phyloP scores from a whole-genome alignment of 2,888 invertebrate species.

The Cryptophagus acutangulus region DNA sequence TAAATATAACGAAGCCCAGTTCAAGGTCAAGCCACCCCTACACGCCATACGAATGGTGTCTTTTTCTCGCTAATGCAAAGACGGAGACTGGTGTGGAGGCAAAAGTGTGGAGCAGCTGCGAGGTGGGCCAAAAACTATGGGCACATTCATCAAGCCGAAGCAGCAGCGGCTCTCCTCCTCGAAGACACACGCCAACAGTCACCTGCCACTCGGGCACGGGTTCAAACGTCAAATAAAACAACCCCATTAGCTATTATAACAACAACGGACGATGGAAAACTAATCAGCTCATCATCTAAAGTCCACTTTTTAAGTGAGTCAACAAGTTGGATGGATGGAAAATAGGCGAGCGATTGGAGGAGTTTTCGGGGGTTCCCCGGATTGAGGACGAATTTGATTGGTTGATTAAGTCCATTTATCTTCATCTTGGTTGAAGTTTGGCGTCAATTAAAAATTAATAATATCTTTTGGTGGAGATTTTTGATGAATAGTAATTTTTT shows the following conservation, averaged over 20 bases:
- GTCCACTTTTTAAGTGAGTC: no score
- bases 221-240: slow-evolving; percentile 36
- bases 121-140: slow-evolving; percentile 32
- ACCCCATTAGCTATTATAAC: slow-evolving; percentile 33
- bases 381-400: no score
- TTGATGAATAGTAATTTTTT: no score
- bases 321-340: no score
- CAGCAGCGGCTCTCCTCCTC: slow-evolving; percentile 35
- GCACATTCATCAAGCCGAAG: slow-evolving; percentile 39
- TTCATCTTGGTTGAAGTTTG: no score
- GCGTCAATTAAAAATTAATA: no score
- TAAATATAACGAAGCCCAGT: slow-evolving; percentile 35
- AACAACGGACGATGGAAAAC: slow-evolving; percentile 24
- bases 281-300: slow-evolving; percentile 23
- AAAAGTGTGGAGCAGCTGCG: slow-evolving; percentile 31
- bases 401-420: no score
- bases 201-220: slow-evolving; percentile 44
- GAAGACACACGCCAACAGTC: slow-evolving; percentile 54
- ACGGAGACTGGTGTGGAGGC: not conserved
- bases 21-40: slow-evolving; percentile 46
- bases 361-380: no score
- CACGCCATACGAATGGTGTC: slow-evolving; percentile 24
- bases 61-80: not conserved
- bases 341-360: no score
- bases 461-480: no score